Base-by-base conservation (phyloP, 2,888 invertebrate species). In the Eledone cirrhosa region DNA sequence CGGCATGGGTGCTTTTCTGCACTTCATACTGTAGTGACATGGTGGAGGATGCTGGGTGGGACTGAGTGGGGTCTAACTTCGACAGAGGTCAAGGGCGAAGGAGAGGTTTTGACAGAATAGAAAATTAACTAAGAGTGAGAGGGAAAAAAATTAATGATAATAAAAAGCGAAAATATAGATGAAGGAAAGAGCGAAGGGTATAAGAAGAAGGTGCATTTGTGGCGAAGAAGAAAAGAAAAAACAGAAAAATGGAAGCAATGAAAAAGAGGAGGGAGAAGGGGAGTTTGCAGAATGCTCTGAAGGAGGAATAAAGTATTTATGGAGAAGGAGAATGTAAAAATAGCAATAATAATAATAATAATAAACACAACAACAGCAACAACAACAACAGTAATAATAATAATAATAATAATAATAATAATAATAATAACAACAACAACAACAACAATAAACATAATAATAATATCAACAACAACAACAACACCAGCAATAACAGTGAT, bases 1-100 rank as follows among this genome's bases (percentile, higher is more conserved):
- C 72, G 33, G 72, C 72, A 72, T 72, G 72, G 72, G 72, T 72
- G 72, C 72, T 27, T 72, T 72, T 72, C 72, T 14, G 69, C n/a
- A 31, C 72, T 72, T 41, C 41, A 13, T 41, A 72, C 72, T 41
- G 41, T 41, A 41, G 72, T 72, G 72, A 72, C 72, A 72, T 72
- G 72, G 41, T 72, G 41, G 41, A 31, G 48, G 47, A 53, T 22
- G 47, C 22, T 47, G 76, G n/a, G 14, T n/a, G 27, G 65, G 27
- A 24, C 8, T 63, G 24, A 27, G n/a, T 63, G n/a, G 27, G 31
- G 76, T 24, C 19, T 47, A 22, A 24, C 47, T 29, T n/a, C 33
- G 24, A 48, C 2, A 2, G 48, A 48, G n/a, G 53, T 22, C 33
- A 22, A 48, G 48, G 48, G 48, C n/a, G 27, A 33, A 22, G 41